Evolutionary conservation across 2,797 vertebrate genomes (phyloP).

Genomic region (Onychomys leucogaster): DNA sequence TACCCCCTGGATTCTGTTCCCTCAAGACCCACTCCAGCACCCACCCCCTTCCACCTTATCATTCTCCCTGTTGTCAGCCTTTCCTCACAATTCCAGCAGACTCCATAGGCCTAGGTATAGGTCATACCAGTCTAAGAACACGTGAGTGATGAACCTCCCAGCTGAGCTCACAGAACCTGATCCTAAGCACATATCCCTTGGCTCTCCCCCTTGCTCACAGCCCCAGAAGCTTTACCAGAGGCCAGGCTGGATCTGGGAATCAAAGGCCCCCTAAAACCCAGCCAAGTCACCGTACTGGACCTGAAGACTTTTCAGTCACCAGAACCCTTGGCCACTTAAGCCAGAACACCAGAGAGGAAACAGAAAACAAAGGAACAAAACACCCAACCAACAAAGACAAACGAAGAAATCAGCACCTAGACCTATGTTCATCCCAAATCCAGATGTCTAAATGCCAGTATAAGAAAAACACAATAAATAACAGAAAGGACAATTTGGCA

Average conservation of each 20-base stretch:
- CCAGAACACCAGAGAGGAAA: not conserved
- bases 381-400: not conserved
- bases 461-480: not conserved
- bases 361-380: not conserved
- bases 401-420: not conserved
- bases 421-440: not conserved
- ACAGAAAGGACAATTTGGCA: not conserved
- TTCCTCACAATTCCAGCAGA: not conserved
- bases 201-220: fast-evolving
- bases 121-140: not conserved
- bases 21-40: not conserved
- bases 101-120: not conserved
- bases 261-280: not conserved
- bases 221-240: not conserved
- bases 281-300: not conserved
- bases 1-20: not conserved
- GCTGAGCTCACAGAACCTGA: not conserved
- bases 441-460: not conserved
- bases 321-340: not conserved
- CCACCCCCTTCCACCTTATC: not conserved
- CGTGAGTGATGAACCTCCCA: not conserved
- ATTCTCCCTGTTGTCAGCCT: not conserved
- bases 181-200: not conserved
- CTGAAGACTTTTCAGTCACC: not conserved
- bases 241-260: not conserved